Percentiles rank a stretch among this genome's conserved stretches.
These are phyloP conservation scores for Leptogaster cylindrica DNA, from an alignment of 2,888 invertebrate genomes.

Conservation along the genomic window DNA sequence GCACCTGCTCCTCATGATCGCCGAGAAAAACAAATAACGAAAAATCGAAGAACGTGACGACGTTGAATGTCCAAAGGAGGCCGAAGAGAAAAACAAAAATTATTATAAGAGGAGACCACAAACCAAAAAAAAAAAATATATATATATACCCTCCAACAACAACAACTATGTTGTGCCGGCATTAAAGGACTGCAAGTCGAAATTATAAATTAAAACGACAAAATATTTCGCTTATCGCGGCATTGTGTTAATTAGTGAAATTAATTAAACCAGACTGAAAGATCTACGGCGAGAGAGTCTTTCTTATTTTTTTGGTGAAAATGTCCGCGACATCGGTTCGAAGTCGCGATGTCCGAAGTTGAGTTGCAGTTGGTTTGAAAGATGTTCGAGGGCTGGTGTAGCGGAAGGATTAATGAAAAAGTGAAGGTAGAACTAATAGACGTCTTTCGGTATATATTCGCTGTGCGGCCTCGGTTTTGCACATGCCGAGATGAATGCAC, in stretches of 20 bases:
- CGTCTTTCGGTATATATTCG: background rate
- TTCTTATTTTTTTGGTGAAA: background rate
- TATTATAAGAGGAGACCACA: too few species aligned
- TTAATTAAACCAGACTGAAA: constrained; percentile 32
- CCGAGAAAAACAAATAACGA: background rate
- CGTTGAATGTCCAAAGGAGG: constrained; percentile 2
- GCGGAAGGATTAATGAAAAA: constrained; percentile 10
- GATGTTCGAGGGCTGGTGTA: background rate
- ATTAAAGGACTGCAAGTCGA: constrained; percentile 25
- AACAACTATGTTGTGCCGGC: too few species aligned
- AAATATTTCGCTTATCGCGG: constrained; percentile 36
- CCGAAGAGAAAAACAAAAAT: constrained; percentile 1
- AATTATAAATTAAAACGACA: constrained; percentile 38
- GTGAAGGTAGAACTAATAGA: constrained; percentile 9
- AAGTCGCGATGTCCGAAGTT: too few species aligned
- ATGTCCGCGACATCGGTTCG: too few species aligned
- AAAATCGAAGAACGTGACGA: constrained; percentile 23
- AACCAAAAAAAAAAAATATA: too few species aligned
- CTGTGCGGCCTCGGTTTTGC: background rate
- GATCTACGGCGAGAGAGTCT: constrained; percentile 20
- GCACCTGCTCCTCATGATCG: constrained; percentile 21
- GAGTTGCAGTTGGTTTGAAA: too few species aligned
- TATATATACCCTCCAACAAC: background rate
- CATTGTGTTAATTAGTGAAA: constrained; percentile 40
- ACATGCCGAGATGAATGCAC: constrained; percentile 22